These are phyloP conservation scores for Acanthaster planci DNA, from an alignment of 35 echinoderm and acorn worm species.

Conservation along the genomic window DNA sequence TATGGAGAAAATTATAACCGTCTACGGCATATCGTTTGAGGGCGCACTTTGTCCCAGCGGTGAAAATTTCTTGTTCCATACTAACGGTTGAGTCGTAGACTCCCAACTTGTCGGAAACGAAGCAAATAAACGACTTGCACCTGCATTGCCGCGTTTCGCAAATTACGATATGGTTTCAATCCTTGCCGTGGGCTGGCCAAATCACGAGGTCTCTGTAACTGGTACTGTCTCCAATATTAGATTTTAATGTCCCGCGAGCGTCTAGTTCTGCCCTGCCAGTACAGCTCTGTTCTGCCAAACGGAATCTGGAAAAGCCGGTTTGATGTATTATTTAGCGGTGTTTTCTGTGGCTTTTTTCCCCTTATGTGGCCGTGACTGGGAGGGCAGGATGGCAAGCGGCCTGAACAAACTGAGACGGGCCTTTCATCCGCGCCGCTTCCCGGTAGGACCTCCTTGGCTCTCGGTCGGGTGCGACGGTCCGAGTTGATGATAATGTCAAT, in stretches of 20 bases:
- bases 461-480: constrained; percentile 8
- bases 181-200: neutral
- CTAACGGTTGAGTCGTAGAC: too few species aligned
- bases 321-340: constrained; percentile 16
- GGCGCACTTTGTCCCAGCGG: neutral
- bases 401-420: constrained; percentile 7
- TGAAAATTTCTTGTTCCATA: neutral
- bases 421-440: constrained; percentile 21
- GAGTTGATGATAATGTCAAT: constrained; percentile 29
- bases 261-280: neutral
- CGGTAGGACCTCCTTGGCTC: constrained; percentile 3
- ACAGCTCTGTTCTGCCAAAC: constrained; percentile 4
- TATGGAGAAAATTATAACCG: too few species aligned
- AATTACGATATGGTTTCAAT: constrained; percentile 29
- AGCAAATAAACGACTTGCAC: constrained; percentile 26
- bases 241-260: constrained; percentile 19
- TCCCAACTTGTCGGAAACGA: neutral
- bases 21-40: neutral
- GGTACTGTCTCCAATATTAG: constrained; percentile 31
- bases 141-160: neutral
- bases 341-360: neutral
- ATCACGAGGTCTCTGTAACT: constrained; percentile 11
- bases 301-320: constrained; percentile 3
- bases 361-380: neutral
- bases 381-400: constrained; percentile 8